phyloP scores from a whole-genome alignment of 2,113 vertebrate species.

The Pseudorectes ferrugineus region DNA sequence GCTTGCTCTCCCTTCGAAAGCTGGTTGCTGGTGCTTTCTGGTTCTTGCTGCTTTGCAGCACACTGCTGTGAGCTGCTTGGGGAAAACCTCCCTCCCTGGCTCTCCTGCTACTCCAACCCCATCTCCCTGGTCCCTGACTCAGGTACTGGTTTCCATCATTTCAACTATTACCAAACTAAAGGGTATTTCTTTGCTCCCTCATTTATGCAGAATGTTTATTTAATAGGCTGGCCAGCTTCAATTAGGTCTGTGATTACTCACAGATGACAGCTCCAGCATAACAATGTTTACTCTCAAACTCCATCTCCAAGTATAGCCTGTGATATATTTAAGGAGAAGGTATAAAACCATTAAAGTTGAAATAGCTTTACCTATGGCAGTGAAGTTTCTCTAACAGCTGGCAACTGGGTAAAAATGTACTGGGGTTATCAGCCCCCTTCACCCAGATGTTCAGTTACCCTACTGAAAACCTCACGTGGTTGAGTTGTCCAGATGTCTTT shows the following conservation, averaged over 20 bases:
- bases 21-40: not conserved
- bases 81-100: not conserved
- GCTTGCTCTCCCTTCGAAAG: not conserved
- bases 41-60: not conserved
- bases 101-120: not conserved
- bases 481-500: not conserved
- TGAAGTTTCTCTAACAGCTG: not conserved
- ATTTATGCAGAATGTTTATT: slow-evolving; percentile 54
- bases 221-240: slow-evolving; percentile 61
- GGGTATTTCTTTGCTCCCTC: slow-evolving; percentile 47
- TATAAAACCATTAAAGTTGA: not conserved
- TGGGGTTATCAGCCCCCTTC: not conserved
- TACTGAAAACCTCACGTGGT: fast-evolving
- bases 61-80: not conserved
- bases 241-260: slow-evolving; percentile 58
- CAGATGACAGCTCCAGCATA: slow-evolving; percentile 51
- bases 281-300: slow-evolving; percentile 45
- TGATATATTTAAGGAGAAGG: slow-evolving; percentile 35
- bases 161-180: slow-evolving; percentile 24
- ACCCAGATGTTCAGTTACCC: not conserved
- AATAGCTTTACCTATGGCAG: not conserved
- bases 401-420: not conserved
- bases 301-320: slow-evolving; percentile 10
- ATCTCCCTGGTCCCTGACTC: not conserved
- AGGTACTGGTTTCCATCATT: not conserved